Conservation (phyloP, 2,113 vertebrate species). For the Atlantisia rogersi region DNA sequence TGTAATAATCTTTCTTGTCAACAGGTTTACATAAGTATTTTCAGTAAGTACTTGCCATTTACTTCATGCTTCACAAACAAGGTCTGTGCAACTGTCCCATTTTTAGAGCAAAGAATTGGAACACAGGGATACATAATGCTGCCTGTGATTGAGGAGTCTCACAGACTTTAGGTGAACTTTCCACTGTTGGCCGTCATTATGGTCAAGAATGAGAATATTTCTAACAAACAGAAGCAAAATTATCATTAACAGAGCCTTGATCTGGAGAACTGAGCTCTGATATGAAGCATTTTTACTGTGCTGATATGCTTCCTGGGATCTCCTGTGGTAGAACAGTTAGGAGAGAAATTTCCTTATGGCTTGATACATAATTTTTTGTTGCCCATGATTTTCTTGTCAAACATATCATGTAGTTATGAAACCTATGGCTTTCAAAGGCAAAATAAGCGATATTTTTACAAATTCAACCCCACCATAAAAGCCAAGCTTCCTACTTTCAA, state of each 20-base stretch:
- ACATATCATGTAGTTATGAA: neutral
- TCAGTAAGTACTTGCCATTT: neutral
- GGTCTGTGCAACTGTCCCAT: accelerated
- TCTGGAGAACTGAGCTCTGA: neutral
- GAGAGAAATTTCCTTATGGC: neutral
- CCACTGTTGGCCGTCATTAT: neutral
- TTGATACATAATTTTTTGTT: neutral
- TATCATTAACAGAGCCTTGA: neutral
- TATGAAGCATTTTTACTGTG: neutral
- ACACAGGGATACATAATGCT: neutral
- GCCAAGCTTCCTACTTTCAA: neutral
- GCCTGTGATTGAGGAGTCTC: accelerated
- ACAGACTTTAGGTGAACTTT: neutral
- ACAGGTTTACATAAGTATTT: neutral
- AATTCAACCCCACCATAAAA: neutral
- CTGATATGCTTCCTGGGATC: neutral
- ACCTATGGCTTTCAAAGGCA: neutral
- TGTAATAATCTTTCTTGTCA: neutral
- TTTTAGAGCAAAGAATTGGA: neutral
- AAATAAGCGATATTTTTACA: neutral
- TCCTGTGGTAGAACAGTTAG: neutral
- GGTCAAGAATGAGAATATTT: neutral
- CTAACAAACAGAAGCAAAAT: neutral
- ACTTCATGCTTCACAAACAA: neutral
- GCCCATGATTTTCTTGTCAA: neutral